phyloP scores from a whole-genome alignment of 2,113 vertebrate genomes.

The Bostrychus sinensis region DNA sequence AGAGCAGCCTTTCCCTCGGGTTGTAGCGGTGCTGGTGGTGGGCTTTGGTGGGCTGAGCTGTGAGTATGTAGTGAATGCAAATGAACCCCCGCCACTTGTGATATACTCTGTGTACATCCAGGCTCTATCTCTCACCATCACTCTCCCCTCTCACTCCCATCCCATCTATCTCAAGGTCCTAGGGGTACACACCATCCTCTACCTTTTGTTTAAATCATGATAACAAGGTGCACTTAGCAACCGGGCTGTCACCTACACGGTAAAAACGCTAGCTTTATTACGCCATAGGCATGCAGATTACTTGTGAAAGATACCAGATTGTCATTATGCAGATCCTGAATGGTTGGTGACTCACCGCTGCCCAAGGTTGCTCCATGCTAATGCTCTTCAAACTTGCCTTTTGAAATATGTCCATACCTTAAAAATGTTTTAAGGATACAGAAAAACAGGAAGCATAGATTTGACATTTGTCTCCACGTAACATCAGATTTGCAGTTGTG shows the following conservation, averaged over 20 bases:
- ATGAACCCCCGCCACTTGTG: conserved; percentile 46
- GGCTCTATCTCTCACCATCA: conserved; percentile 32
- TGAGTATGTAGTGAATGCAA: conserved; percentile 67
- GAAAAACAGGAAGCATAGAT: background rate
- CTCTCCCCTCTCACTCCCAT: conserved; percentile 26
- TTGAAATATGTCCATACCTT: background rate
- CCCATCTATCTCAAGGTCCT: conserved; percentile 57
- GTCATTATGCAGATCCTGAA: conserved; percentile 13
- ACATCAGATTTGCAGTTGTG: background rate
- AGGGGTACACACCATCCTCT: conserved; percentile 31
- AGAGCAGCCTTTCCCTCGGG: conserved; percentile 47
- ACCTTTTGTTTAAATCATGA: conserved; percentile 65
- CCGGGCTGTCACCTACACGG: conserved; percentile 31
- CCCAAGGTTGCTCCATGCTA: conserved; percentile 6
- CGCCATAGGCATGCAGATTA: conserved; percentile 28
- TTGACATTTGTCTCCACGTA: background rate
- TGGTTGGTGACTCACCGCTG: conserved; percentile 4
- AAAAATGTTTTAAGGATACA: background rate
- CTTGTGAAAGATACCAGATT: conserved; percentile 16
- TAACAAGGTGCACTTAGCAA: conserved; percentile 46
- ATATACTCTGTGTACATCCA: conserved; percentile 36
- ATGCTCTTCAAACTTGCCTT: background rate
- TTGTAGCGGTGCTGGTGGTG: conserved; percentile 25
- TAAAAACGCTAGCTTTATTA: conserved; percentile 39
- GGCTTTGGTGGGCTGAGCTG: conserved; percentile 29